Conservation (phyloP, 2,797 vertebrate genomes). For the Eulemur albifrons region DNA sequence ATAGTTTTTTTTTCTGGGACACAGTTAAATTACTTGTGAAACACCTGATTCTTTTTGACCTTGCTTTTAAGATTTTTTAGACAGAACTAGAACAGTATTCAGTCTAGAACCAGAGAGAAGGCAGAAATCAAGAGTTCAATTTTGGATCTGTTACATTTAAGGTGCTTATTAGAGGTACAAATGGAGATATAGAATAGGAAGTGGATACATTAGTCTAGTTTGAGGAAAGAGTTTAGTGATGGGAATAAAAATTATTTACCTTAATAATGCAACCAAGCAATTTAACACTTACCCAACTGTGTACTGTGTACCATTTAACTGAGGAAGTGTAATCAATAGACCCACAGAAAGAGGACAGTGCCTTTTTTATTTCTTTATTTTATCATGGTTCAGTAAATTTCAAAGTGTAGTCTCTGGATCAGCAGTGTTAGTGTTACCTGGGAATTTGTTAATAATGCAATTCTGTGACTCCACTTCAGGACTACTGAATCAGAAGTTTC, state of each 20-base stretch:
- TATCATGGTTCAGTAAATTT: not conserved
- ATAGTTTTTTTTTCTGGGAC: not conserved
- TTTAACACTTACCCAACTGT: not conserved
- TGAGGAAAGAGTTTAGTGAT: not conserved
- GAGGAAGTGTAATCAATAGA: not conserved
- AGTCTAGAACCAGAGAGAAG: not conserved
- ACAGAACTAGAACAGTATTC: not conserved
- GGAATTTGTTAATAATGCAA: not conserved
- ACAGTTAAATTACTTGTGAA: not conserved
- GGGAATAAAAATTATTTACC: not conserved
- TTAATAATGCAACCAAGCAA: not conserved
- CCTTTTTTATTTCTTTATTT: not conserved
- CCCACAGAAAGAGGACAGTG: not conserved
- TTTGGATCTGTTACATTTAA: not conserved
- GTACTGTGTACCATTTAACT: not conserved
- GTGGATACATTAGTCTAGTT: not conserved
- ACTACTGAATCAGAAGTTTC: not conserved
- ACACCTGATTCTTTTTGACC: not conserved
- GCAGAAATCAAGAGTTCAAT: not conserved
- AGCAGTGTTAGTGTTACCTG: not conserved
- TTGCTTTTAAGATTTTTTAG: not conserved
- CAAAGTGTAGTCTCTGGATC: not conserved
- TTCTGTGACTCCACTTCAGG: not conserved
- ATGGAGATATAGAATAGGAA: not conserved
- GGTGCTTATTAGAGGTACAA: not conserved